Evolutionary conservation across 2,888 invertebrate species (phyloP).

Genomic region (Glaucopsyche alexis): DNA sequence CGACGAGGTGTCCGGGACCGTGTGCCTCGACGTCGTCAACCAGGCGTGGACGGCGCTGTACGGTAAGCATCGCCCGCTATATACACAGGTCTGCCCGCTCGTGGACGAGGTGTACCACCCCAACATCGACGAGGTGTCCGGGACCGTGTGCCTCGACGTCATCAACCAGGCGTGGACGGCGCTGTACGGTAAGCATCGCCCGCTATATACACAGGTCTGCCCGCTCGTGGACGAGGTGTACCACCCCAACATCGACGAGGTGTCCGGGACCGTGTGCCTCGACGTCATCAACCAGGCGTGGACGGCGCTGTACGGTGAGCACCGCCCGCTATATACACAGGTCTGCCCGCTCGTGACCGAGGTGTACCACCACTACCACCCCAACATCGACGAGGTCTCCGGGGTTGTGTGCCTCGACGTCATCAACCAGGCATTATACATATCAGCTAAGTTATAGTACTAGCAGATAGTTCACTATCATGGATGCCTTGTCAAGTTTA

Average conservation of each 20-base stretch:
- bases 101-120: slow-evolving; percentile 99
- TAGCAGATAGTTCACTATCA: too few relatives aligned
- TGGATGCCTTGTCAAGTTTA: too few relatives aligned
- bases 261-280: slow-evolving; percentile 99
- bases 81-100: slow-evolving; percentile 63
- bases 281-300: slow-evolving; percentile 99
- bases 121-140: slow-evolving; percentile 99
- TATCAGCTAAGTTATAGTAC: too few relatives aligned
- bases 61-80: background rate
- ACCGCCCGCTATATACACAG: background rate
- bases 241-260: slow-evolving; percentile 99
- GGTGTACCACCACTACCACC: slow-evolving; percentile 99
- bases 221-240: slow-evolving; percentile 99
- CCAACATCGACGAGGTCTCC: slow-evolving; percentile 99
- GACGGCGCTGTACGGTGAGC: background rate
- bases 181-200: background rate
- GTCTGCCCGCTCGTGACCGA: slow-evolving; percentile 96
- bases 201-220: background rate
- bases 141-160: slow-evolving; percentile 99
- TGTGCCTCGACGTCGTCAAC: slow-evolving; percentile 99
- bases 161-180: slow-evolving; percentile 92
- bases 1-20: slow-evolving; percentile 99
- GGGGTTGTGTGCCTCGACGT: slow-evolving; percentile 99
- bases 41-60: slow-evolving; percentile 82
- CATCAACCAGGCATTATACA: slow-evolving; percentile 99